Evolutionary conservation across 1,140 invertebrate genomes (phyloP).

Genomic region (Idris sp.): DNA sequence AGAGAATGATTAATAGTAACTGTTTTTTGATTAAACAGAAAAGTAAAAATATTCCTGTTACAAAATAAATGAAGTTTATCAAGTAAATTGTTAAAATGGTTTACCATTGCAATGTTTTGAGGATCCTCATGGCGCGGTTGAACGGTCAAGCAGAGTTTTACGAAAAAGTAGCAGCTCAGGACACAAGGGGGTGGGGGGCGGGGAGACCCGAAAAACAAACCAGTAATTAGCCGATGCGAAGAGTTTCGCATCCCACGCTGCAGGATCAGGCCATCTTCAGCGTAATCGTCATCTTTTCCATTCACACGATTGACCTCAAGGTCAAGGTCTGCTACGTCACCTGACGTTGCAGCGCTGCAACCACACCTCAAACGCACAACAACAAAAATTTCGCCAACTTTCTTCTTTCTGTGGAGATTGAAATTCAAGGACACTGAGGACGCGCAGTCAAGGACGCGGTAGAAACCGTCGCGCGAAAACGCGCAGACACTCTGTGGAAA

Average conservation of each 20-base stretch:
- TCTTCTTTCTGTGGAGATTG: no score
- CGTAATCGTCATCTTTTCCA: conserved; percentile 8
- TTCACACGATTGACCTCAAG: conserved; percentile 34
- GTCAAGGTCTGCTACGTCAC: conserved; percentile 47
- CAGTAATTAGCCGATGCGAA: conserved; percentile 55
- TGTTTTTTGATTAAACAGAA: no score
- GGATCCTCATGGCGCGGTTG: conserved; percentile 77
- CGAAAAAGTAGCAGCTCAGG: conserved; percentile 57
- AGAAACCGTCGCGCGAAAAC: neutral
- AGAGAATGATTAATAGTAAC: no score
- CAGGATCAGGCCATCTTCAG: conserved; percentile 22
- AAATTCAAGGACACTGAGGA: no score
- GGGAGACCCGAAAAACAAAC: conserved; percentile 62
- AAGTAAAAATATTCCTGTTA: no score
- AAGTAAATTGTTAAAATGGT: no score
- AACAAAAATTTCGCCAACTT: no score
- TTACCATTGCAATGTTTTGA: conserved; percentile 69
- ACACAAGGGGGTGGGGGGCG: no score
- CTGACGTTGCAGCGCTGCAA: no score
- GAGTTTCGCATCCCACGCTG: conserved; percentile 15
- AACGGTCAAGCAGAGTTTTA: conserved; percentile 60
- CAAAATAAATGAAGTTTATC: no score
- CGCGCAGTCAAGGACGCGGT: no score
- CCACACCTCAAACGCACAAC: no score
- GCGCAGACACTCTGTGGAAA: neutral